Conservation (phyloP, 2,113 vertebrate genomes). For the Motacilla tschutschensis region DNA sequence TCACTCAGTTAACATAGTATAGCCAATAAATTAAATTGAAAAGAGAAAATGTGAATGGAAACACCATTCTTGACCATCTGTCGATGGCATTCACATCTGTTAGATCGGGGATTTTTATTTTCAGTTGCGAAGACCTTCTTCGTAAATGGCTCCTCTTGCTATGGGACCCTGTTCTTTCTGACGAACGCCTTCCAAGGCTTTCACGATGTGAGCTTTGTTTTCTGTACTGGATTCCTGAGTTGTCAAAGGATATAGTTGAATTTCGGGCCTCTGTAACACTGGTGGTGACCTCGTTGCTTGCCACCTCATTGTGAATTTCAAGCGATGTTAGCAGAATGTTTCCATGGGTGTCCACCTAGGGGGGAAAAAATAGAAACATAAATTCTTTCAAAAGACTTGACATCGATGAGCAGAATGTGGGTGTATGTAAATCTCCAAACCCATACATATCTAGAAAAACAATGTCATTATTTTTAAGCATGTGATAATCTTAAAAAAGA, state of each 20-base stretch:
- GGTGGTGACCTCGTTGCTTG: slow-evolving; percentile 85
- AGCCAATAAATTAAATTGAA: slow-evolving; percentile 99
- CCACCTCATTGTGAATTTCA: slow-evolving; percentile 96
- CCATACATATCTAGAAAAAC: background rate
- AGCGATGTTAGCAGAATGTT: slow-evolving; percentile 92
- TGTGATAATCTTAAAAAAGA: background rate
- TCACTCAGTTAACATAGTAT: slow-evolving; percentile 95
- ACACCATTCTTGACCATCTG: slow-evolving; percentile 95
- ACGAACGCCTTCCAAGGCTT: slow-evolving; percentile 73
- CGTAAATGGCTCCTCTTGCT: slow-evolving; percentile 85
- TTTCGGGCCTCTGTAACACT: slow-evolving; percentile 83
- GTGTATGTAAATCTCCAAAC: background rate
- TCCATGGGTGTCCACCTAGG: slow-evolving; percentile 91
- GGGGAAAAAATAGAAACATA: background rate
- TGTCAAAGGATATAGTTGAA: slow-evolving; percentile 90
- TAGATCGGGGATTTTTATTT: slow-evolving; percentile 97
- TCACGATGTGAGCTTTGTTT: slow-evolving; percentile 80
- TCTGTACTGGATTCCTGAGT: slow-evolving; percentile 92
- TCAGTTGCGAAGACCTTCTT: slow-evolving; percentile 92
- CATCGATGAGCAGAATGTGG: background rate
- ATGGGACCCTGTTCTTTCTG: slow-evolving; percentile 80
- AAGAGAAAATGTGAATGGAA: slow-evolving; percentile 92
- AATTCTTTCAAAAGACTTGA: background rate
- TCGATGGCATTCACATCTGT: slow-evolving; percentile 97
- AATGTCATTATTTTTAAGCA: background rate